Percentiles rank a stretch among this genome's conserved stretches.
Conservation (phyloP, 2,888 invertebrate species). For the Trichopoda pennipes region DNA sequence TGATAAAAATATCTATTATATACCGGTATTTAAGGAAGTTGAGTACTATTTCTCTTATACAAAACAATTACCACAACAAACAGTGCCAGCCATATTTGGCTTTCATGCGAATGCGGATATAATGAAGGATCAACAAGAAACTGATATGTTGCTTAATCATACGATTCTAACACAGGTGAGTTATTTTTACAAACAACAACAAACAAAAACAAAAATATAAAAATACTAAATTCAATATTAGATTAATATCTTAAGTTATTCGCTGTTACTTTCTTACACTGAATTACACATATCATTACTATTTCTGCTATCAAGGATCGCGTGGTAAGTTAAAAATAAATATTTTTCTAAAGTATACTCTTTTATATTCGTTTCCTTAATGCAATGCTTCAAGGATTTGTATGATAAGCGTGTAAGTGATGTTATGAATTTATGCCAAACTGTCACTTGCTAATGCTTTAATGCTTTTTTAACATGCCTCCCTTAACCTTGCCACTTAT, state of each 20-base stretch:
- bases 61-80: conserved; percentile 87
- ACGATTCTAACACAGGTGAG: conserved; percentile 89
- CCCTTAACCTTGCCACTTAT: not conserved
- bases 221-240: not conserved
- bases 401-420: conserved; percentile 78
- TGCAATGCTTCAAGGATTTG: conserved; percentile 81
- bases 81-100: conserved; percentile 93
- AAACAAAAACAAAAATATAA: not conserved
- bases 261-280: not conserved
- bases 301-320: conserved; percentile 76
- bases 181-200: not conserved
- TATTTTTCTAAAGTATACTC: not conserved
- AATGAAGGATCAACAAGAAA: conserved; percentile 94
- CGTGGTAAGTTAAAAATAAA: conserved; percentile 77
- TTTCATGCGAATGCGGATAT: conserved; percentile 96
- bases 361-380: not conserved
- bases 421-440: not conserved
- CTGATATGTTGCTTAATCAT: conserved; percentile 87
- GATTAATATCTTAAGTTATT: not conserved
- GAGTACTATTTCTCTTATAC: conserved; percentile 86
- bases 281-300: conserved; percentile 1
- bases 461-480: conserved; percentile 21
- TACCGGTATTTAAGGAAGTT: conserved; percentile 88
- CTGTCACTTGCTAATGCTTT: not conserved
- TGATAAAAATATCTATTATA: conserved; percentile 85